Percentiles rank a stretch among this genome's conserved stretches.
Evolutionary conservation across 2,888 invertebrate genomes (phyloP).

Genomic region (Trissolcus brochymenae): DNA sequence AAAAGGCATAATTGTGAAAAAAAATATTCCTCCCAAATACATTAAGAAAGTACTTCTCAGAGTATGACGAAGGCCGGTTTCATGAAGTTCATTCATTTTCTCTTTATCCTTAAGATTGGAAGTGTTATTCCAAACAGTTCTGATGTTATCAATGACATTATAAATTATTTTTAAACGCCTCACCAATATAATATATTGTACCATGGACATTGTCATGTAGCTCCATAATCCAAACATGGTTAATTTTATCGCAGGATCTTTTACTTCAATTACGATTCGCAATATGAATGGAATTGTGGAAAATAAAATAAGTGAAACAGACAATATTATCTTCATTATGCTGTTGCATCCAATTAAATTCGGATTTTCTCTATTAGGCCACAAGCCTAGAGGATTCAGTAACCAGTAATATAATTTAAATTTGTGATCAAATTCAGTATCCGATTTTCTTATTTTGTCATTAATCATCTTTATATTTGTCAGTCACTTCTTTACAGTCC

Average conservation of each 20-base stretch:
- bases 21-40: constrained; percentile 61
- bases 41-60: constrained; percentile 58
- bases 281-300: constrained; percentile 27
- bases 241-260: constrained; percentile 56
- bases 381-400: background rate
- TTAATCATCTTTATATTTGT: constrained; percentile 8
- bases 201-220: constrained; percentile 63
- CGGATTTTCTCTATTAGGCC: background rate
- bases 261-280: constrained; percentile 31
- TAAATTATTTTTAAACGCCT: constrained; percentile 18
- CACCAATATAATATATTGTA: constrained; percentile 60
- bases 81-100: constrained; percentile 22
- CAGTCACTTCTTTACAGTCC: too few species aligned
- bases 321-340: constrained; percentile 14
- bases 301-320: constrained; percentile 15
- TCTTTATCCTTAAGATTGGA: constrained; percentile 13
- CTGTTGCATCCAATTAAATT: background rate
- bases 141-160: constrained; percentile 27
- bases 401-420: too few species aligned
- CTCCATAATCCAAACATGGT: constrained; percentile 62
- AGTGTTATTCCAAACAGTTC: constrained; percentile 23
- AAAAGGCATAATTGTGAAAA: constrained; percentile 56
- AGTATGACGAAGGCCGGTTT: constrained; percentile 51
- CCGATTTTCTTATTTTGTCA: too few species aligned
- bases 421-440: too few species aligned